A percentile compares a stretch with the other conserved stretches of the same genome.
These are phyloP conservation scores for Holcopasites calliopsidis DNA, from an alignment of 1,140 invertebrate species.

Conservation along the genomic window DNA sequence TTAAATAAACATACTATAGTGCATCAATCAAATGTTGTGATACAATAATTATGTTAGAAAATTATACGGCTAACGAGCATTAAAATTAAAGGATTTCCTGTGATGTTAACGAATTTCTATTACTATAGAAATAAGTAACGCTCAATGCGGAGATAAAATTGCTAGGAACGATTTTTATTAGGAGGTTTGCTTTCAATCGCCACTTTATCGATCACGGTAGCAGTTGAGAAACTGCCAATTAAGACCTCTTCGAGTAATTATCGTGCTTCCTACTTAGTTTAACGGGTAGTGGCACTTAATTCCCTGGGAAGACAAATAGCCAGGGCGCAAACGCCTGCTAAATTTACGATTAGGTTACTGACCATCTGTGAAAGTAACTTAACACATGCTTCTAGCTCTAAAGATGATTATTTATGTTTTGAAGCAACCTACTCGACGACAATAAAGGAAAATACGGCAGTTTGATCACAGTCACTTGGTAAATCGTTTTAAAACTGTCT, in stretches of 20 bases:
- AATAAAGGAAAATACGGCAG: background rate
- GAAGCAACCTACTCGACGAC: background rate
- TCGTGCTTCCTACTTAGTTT: background rate
- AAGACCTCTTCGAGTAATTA: background rate
- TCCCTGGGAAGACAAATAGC: background rate
- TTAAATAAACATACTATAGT: too few relatives aligned
- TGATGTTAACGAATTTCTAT: too few relatives aligned
- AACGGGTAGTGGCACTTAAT: background rate
- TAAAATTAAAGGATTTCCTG: too few relatives aligned
- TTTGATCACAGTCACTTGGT: too few relatives aligned
- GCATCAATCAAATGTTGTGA: too few relatives aligned
- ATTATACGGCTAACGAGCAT: too few relatives aligned
- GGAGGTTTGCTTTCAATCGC: background rate
- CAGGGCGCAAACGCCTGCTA: background rate
- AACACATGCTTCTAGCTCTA: background rate
- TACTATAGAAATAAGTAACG: too few relatives aligned
- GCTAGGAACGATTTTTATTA: background rate
- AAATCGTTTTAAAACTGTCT: background rate
- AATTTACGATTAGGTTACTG: background rate
- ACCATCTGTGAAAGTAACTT: background rate
- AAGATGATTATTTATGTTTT: background rate
- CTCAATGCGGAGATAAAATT: too few relatives aligned
- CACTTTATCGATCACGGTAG: background rate
- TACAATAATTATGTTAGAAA: too few relatives aligned
- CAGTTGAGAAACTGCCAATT: background rate